Evolutionary conservation across 2,113 vertebrate species (phyloP), one percentile per base, ranked within the genome.

Genomic region (Cyprinus carpio): DNA sequence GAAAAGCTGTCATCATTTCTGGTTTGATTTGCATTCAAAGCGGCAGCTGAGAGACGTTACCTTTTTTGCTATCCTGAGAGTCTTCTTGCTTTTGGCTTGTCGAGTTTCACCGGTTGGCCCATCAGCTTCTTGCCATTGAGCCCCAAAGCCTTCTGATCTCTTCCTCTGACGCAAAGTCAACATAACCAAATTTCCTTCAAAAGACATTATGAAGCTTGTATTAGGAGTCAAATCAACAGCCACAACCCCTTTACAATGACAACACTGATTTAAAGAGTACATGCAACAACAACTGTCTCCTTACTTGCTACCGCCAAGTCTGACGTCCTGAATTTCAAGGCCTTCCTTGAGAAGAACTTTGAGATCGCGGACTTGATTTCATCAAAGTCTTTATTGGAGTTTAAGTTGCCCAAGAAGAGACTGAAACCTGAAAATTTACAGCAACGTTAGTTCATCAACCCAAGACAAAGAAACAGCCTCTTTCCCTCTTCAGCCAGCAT

Each of bases 91-190:
- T 81, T 92, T 95, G 29, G 97, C 96, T 90, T 95, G 90, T 99
- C 98, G 87, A 99, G 82, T 93, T 98, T 99, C 69, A 98, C 0
- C 89, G 97, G 96, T 79, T 88, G 92, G 46, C 98, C 98, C 94
- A 99, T 94, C 6, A 97, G 86, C 88, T 99, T 99, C 90, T 97
- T 97, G n/a, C 98, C 98, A 20, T 94, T 97, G 13, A 99, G 93
- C n/a, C 96, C 95, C 80, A 99, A 87, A 4, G 96, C 97, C 88
- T 97, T 96, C 87, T 95, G 95, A 97, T 80, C 43, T 99, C 97
- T 84, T 97, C 97, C 65, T 96, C 96, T 71, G 95, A 91, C 49
- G 92, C 87, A 80, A 99, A 98, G 34, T 99, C 98, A 10, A 97
- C 97, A 1, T 99, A 99, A 37, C 97, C 98, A 1, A 99, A 99